Percentiles rank a stretch among this genome's conserved stretches.
These are phyloP conservation scores for Cryptus armator DNA, from an alignment of 2,888 invertebrate genomes.

Conservation along the genomic window DNA sequence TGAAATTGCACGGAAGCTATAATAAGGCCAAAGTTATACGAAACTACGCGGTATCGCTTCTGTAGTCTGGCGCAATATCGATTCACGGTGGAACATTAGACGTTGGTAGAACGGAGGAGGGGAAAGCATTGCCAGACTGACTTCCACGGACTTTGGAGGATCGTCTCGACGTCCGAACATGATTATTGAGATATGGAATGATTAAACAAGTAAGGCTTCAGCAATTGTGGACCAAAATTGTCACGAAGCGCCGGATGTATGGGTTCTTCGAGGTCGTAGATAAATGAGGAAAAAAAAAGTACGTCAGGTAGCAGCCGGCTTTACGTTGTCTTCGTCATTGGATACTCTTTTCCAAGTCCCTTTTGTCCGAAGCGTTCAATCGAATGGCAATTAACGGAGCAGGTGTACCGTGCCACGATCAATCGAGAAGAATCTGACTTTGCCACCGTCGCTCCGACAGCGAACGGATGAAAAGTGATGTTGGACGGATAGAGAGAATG, in stretches of 20 bases:
- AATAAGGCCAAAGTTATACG: conserved; percentile 48
- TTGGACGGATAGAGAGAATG: background rate
- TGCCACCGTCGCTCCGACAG: background rate
- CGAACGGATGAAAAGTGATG: background rate
- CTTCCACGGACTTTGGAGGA: background rate
- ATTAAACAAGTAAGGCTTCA: no score
- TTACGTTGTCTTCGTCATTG: background rate
- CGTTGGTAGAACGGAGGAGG: background rate
- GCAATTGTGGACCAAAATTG: background rate
- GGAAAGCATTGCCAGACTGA: background rate
- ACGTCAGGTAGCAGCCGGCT: background rate
- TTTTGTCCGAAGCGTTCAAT: background rate
- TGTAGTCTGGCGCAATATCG: background rate
- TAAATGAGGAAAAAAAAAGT: background rate
- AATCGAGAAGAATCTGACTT: background rate
- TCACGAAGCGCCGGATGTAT: background rate
- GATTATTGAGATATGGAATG: background rate
- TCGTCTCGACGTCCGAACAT: background rate
- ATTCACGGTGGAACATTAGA: conserved; percentile 8
- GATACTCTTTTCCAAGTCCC: background rate
- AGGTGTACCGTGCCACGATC: background rate
- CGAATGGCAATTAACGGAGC: conserved; percentile 6
- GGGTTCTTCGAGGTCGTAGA: background rate
- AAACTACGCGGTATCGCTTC: conserved; percentile 11
- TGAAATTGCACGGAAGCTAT: conserved; percentile 24